Percentiles rank a stretch among this genome's conserved stretches.
Evolutionary conservation across 2,113 vertebrate genomes (phyloP).

Genomic region (Cromileptes altivelis): DNA sequence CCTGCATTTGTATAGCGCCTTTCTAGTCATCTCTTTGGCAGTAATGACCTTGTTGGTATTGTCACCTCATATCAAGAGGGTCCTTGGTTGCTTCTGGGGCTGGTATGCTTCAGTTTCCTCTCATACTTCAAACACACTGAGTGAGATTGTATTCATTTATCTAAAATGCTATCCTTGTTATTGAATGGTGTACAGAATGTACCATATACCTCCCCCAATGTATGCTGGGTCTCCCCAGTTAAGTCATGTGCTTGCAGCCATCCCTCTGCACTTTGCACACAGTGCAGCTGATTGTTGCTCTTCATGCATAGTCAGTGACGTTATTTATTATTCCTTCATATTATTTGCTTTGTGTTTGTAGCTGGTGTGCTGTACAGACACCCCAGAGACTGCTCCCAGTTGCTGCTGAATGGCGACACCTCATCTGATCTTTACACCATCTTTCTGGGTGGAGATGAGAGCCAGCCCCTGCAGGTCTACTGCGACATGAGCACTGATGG

Average conservation of each 20-base stretch:
- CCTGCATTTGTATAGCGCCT: too few species aligned
- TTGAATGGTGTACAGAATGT: not conserved
- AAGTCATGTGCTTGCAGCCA: not conserved
- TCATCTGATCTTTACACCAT: conserved; percentile 92
- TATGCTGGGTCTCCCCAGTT: not conserved
- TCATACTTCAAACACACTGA: not conserved
- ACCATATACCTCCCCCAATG: not conserved
- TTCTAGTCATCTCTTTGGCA: too few species aligned
- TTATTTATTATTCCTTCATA: not conserved
- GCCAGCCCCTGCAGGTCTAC: conserved; percentile 91
- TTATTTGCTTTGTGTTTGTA: conserved; percentile 70
- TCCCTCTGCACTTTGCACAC: not conserved
- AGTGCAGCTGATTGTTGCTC: not conserved
- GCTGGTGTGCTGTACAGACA: conserved; percentile 92
- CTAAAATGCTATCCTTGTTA: not conserved
- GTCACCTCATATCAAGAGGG: too few species aligned
- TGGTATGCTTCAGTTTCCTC: not conserved
- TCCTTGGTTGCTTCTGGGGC: too few species aligned
- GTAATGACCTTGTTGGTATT: too few species aligned
- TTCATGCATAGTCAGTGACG: not conserved
- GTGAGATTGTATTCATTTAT: not conserved
- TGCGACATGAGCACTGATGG: conserved; percentile 96
- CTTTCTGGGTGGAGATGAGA: conserved; percentile 91
- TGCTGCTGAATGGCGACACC: conserved; percentile 92
- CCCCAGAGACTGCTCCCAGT: conserved; percentile 96